Evolutionary conservation across 2,797 vertebrate species (phyloP).

Genomic region (Erethizon dorsatum): DNA sequence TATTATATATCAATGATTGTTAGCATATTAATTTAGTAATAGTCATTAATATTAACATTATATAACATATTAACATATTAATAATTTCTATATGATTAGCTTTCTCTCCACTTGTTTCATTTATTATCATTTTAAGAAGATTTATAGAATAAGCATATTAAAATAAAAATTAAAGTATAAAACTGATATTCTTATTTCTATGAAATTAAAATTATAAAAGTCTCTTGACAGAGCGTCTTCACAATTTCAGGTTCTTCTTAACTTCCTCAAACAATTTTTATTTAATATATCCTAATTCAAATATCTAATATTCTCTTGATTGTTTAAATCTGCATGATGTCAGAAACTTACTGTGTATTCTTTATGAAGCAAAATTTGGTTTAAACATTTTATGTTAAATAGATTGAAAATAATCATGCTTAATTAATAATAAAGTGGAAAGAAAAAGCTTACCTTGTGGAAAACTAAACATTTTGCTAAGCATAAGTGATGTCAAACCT

Average conservation of each 20-base stretch:
- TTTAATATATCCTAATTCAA: background rate
- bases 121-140: constrained; percentile 6
- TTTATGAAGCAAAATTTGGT: background rate
- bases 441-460: background rate
- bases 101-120: background rate
- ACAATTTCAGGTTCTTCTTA: background rate
- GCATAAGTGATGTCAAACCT: background rate
- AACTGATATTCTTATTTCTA: background rate
- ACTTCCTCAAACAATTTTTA: background rate
- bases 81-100: background rate
- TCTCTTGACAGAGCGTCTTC: background rate
- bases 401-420: background rate
- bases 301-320: background rate
- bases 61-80: background rate
- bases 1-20: background rate
- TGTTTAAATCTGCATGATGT: background rate
- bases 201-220: background rate
- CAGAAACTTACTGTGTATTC: background rate
- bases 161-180: constrained; percentile 47
- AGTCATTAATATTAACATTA: background rate
- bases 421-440: constrained; percentile 4
- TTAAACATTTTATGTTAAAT: constrained; percentile 26
- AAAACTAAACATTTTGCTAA: background rate
- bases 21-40: background rate
- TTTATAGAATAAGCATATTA: background rate